Conservation (phyloP, 2,888 invertebrate genomes). For the Agapetus fuscipes region DNA sequence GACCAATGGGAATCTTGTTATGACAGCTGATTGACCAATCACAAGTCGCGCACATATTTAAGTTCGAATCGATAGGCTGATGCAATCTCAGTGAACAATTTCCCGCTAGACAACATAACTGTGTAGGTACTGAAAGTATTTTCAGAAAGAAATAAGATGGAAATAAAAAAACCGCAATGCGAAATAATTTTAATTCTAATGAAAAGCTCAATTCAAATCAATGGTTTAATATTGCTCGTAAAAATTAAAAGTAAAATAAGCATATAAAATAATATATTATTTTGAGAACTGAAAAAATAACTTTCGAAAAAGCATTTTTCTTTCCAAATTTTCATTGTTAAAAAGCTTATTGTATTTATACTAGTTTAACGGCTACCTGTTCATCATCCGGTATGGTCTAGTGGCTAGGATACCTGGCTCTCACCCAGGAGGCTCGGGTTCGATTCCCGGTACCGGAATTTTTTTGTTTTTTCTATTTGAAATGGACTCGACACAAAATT, state of each 20-base stretch:
- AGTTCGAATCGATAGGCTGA: conserved; percentile 13
- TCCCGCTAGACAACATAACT: no score
- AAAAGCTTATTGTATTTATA: no score
- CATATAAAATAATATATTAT: no score
- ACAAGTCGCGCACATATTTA: not conserved
- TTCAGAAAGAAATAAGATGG: no score
- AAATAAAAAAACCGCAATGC: no score
- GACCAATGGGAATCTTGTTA: not conserved
- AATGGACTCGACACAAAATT: no score
- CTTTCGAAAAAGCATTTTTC: no score
- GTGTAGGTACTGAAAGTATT: no score
- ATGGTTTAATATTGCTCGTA: not conserved
- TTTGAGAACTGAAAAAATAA: no score
- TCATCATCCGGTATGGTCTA: conserved; percentile 57
- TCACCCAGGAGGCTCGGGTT: conserved; percentile 67
- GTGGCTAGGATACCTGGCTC: conserved; percentile 65
- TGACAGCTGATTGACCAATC: no score
- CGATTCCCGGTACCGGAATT: conserved; percentile 53
- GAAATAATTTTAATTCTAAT: not conserved
- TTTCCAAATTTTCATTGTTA: no score
- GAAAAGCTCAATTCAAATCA: not conserved
- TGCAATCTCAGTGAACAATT: conserved; percentile 9
- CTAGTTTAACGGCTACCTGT: no score
- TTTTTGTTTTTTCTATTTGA: not conserved
- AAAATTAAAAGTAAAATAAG: not conserved